Conservation (phyloP, 2,113 vertebrate species). For the Oreocharis arfaki region DNA sequence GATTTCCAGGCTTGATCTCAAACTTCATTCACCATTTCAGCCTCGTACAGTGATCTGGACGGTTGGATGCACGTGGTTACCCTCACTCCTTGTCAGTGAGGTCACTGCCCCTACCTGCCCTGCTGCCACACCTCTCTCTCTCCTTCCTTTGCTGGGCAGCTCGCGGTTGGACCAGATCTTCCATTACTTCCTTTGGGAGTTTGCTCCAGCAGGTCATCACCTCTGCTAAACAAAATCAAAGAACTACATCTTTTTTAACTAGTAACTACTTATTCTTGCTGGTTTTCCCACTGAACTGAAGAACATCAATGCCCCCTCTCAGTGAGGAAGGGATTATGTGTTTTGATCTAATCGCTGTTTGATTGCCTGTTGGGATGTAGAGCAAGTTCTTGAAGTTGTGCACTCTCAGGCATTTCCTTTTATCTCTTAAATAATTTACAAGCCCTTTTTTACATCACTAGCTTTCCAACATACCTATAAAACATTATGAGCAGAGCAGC, state of each 20-base stretch:
- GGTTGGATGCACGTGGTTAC: background rate
- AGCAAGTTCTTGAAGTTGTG: background rate
- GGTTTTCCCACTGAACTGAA: background rate
- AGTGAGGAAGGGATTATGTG: background rate
- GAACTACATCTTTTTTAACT: background rate
- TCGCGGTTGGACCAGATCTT: background rate
- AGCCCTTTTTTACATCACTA: background rate
- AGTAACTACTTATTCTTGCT: background rate
- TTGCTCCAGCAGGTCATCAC: background rate
- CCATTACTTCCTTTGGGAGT: background rate
- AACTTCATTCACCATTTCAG: background rate
- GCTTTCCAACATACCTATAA: background rate
- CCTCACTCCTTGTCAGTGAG: background rate
- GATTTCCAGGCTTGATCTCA: background rate
- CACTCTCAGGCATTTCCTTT: background rate
- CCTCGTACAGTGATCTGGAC: background rate
- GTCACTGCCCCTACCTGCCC: background rate
- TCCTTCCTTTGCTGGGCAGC: background rate
- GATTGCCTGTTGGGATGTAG: background rate
- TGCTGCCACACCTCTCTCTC: background rate
- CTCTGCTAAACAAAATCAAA: background rate
- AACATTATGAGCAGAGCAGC: background rate
- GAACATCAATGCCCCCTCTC: background rate
- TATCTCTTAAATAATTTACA: background rate
- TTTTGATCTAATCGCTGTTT: background rate